Conservation (phyloP, 23 tunicate species). For the Halocynthia aurantium region DNA sequence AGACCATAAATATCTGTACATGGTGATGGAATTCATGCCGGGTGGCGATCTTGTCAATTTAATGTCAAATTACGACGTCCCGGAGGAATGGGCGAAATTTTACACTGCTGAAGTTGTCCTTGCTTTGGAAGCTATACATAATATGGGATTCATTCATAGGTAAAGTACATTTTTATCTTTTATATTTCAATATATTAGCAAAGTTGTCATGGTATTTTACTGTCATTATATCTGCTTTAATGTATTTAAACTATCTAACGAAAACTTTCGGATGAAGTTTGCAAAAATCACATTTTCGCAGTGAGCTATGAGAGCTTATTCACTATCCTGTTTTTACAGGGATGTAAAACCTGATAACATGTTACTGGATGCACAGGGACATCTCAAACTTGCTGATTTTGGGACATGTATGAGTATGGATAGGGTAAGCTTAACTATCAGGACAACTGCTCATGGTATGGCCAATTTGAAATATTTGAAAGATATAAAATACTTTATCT, state of each 20-base stretch:
- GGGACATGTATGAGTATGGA: constrained; percentile 95
- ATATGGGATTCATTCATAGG: constrained; percentile 95
- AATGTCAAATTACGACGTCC: constrained; percentile 88
- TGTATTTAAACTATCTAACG: neutral
- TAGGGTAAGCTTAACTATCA: constrained; percentile 30
- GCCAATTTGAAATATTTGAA: neutral
- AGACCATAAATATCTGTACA: constrained; percentile 80
- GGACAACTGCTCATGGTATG: neutral
- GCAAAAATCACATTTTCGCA: no score
- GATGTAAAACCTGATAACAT: constrained; percentile 98
- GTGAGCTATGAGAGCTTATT: no score
- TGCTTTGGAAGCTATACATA: constrained; percentile 89
- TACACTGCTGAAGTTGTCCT: constrained; percentile 93
- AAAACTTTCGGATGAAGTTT: neutral
- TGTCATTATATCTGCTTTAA: neutral
- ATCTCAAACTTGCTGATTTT: constrained; percentile 95
- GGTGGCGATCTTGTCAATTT: constrained; percentile 94
- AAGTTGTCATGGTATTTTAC: no score
- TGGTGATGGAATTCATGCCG: constrained; percentile 99
- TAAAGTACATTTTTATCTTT: neutral
- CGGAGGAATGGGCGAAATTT: constrained; percentile 88
- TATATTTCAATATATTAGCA: no score
- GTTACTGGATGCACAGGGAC: constrained; percentile 78
- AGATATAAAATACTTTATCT: neutral
- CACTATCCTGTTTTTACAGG: constrained; percentile 18